Percentiles rank a stretch among this genome's conserved stretches.
Conservation (phyloP, 1,140 invertebrate genomes). For the Hyles vespertilio region DNA sequence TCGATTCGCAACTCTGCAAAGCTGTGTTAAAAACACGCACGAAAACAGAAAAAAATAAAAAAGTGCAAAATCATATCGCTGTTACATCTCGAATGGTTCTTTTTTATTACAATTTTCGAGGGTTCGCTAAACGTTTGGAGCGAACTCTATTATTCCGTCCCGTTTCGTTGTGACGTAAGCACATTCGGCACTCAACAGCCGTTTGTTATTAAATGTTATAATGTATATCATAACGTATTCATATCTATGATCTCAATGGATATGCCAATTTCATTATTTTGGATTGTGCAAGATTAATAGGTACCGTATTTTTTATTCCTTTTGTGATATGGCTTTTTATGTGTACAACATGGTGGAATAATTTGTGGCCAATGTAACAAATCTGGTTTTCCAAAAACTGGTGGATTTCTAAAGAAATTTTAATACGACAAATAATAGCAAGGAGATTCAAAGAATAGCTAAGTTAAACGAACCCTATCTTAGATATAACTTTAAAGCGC, state of each 20-base stretch:
- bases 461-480: neutral
- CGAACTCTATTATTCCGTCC: conserved; percentile 71
- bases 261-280: conserved; percentile 62
- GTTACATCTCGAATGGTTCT: conserved; percentile 71
- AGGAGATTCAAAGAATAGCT: no score
- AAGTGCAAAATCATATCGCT: conserved; percentile 74
- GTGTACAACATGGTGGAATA: no score
- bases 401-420: no score
- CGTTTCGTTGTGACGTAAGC: conserved; percentile 61
- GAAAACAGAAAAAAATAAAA: conserved; percentile 51
- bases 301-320: neutral
- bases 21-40: conserved; percentile 56
- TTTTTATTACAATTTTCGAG: conserved; percentile 74
- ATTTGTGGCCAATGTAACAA: no score
- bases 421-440: no score
- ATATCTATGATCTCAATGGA: conserved; percentile 71
- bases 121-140: conserved; percentile 69
- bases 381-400: no score
- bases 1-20: conserved; percentile 38
- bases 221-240: conserved; percentile 73
- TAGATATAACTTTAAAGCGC: neutral
- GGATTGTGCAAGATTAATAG: conserved; percentile 22
- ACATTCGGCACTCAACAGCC: conserved; percentile 57
- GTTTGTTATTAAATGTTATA: conserved; percentile 71
- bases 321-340: no score